Conservation (phyloP, 2,113 vertebrate species). For the Pelusios castaneus region DNA sequence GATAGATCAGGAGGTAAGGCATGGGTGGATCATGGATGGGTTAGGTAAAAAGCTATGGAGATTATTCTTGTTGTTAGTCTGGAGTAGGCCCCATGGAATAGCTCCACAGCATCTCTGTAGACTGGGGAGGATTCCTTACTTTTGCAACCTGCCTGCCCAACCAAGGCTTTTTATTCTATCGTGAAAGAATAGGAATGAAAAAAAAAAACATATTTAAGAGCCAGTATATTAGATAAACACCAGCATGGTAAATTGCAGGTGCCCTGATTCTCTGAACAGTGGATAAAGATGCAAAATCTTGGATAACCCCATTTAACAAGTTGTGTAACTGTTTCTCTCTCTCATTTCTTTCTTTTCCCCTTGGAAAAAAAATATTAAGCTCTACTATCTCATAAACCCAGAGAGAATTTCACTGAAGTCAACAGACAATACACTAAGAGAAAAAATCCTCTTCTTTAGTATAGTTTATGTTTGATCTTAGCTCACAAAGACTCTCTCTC, state of each 20-base stretch:
- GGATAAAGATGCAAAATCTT: not conserved
- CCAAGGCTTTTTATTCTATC: not conserved
- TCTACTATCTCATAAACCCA: not conserved
- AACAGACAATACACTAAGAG: not conserved
- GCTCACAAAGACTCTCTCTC: not conserved
- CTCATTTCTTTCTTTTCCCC: accelerated
- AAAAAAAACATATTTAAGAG: not conserved
- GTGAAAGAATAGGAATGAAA: not conserved
- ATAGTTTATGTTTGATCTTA: not conserved
- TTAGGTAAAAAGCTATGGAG: not conserved
- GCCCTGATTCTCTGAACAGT: accelerated
- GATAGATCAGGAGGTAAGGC: not conserved
- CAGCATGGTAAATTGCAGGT: accelerated
- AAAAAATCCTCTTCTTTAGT: not conserved
- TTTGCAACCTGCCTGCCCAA: not conserved
- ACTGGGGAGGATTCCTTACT: not conserved
- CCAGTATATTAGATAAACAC: not conserved
- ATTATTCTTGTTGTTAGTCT: not conserved
- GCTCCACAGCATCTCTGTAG: not conserved
- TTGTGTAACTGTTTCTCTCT: not conserved
- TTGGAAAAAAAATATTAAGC: not conserved
- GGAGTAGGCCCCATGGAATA: not conserved
- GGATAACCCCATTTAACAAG: not conserved
- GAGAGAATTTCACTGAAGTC: not conserved
- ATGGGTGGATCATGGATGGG: not conserved